Evolutionary conservation across 2,888 invertebrate species (phyloP), one percentile per base, ranked within the genome.

Genomic region (Andrena haemorrhoa): DNA sequence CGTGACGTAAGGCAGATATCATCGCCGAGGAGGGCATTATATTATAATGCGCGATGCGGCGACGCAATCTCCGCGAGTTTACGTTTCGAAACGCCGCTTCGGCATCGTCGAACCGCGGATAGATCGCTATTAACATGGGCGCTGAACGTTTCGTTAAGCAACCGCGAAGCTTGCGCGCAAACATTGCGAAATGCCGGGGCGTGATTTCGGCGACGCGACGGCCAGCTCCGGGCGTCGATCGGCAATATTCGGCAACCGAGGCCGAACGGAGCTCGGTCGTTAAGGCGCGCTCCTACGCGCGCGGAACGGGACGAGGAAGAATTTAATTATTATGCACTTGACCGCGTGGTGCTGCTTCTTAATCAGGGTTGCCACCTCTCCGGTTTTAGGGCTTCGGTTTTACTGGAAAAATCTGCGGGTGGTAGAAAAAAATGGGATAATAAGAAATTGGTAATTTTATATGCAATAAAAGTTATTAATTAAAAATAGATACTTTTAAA

Each of bases 1-100:
- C 35, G 26, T 84, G 73, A 68, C 60, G 85, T 74, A 78, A 86
- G 64, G 1, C n/a, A 71, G 78, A 86, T 86, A 81, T 76, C 68
- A 84, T 86, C 77, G 56, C 23, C 69, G 7, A 63, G 61, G 47
- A 51, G 12, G 23, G 69, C 65, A 87, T 87, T 82, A 84, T 74
- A 84, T 74, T 86, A 76, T 75, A 76, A 63, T 47, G 61, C 53
- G 60, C 69, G 53, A 66, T 49, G 26, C 23, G 66, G 31, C 68
- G 60, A 76, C 58, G 70, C 74, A 65, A 75, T 66, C 61, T 53
- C 26, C 49, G 64, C 4, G 35, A 47, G 33, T 35, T 35, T 51
- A 51, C 47, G 49, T 76, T 72, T 79, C 73, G 65, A 16, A 80
- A 85, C 33, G 26, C 53, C 35, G 47, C 41, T 71, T 86, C 41